These are phyloP conservation scores for Cyphomyrus discorhynchus DNA, from an alignment of 2,113 vertebrate species.

Conservation along the genomic window DNA sequence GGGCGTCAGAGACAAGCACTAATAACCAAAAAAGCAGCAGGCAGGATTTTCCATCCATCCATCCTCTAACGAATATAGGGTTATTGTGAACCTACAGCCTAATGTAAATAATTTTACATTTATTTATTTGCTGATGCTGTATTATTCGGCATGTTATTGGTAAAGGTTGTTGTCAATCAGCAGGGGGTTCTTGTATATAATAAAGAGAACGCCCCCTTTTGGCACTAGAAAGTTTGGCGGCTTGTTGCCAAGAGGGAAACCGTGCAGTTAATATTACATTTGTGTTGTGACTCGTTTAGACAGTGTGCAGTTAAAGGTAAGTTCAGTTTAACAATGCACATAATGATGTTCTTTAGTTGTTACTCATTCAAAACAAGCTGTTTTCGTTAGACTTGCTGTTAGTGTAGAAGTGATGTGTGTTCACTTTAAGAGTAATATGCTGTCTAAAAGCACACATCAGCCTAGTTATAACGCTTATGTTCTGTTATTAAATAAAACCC, in stretches of 20 bases:
- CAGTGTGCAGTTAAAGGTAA: no score
- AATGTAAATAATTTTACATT: no score
- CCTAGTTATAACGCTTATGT: background rate
- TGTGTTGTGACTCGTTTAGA: no score
- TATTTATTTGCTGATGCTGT: no score
- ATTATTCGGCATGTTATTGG: background rate
- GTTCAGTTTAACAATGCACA: background rate
- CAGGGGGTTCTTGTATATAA: background rate
- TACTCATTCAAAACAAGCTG: background rate
- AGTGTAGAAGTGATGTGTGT: no score
- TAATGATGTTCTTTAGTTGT: background rate
- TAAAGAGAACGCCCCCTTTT: no score
- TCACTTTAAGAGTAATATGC: no score
- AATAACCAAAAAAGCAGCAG: no score
- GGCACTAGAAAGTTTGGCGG: no score
- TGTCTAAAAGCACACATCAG: background rate
- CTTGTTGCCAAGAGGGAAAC: no score
- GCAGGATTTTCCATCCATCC: background rate
- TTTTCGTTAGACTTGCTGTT: background rate
- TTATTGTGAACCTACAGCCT: background rate
- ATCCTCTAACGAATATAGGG: background rate
- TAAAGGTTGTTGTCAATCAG: background rate
- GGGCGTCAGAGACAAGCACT: background rate
- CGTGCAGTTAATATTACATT: no score
- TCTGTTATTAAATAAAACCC: background rate